Evolutionary conservation across 2,113 vertebrate species (phyloP).

Genomic region (Bothrops jararaca): DNA sequence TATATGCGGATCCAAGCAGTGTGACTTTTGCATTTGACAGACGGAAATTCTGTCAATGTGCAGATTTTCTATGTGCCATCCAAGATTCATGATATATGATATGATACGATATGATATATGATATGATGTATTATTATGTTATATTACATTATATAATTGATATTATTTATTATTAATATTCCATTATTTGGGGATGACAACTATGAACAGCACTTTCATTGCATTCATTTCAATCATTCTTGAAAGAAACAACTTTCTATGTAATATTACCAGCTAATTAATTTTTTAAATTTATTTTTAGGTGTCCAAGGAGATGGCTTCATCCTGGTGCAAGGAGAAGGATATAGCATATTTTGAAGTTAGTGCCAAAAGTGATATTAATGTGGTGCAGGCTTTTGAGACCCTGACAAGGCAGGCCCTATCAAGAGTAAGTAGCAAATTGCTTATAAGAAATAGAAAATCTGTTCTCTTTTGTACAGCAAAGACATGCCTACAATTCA

Average conservation of each 20-base stretch:
- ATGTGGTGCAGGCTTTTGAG: constrained; percentile 76
- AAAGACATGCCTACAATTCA: neutral
- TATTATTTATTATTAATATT: neutral
- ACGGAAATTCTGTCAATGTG: neutral
- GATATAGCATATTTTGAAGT: constrained; percentile 78
- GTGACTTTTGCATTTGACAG: neutral
- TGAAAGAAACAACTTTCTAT: neutral
- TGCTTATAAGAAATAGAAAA: accelerated
- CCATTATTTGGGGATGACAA: neutral
- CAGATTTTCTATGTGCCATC: neutral
- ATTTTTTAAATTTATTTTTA: constrained; percentile 36
- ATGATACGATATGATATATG: too few species aligned
- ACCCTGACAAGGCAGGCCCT: constrained; percentile 70
- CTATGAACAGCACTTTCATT: neutral
- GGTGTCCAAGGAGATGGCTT: constrained; percentile 68
- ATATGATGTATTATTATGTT: too few species aligned
- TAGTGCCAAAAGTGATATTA: constrained; percentile 77
- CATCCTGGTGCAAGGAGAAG: constrained; percentile 75
- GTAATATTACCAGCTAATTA: neutral
- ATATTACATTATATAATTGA: neutral
- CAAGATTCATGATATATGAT: neutral
- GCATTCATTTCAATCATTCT: neutral
- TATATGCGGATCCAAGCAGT: neutral
- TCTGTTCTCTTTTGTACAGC: neutral
- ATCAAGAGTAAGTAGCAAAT: constrained; percentile 62